phyloP scores from a whole-genome alignment of 1,140 invertebrate species.

The Bemisia tabaci region DNA sequence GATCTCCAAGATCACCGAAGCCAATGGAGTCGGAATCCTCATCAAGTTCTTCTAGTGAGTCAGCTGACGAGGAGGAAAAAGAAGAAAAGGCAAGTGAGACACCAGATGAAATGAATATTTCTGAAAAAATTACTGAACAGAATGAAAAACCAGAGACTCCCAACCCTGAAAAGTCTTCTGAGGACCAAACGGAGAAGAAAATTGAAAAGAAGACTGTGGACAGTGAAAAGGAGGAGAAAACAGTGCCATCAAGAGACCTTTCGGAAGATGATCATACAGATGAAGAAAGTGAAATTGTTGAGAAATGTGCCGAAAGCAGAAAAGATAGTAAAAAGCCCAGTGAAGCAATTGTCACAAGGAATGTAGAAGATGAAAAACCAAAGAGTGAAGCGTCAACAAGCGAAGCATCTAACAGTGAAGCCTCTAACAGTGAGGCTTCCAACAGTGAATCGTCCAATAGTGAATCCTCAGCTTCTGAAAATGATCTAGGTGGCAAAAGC shows the following conservation, averaged over 20 bases:
- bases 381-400: not conserved
- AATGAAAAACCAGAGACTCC: too few species aligned
- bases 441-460: not conserved
- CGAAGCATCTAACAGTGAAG: not conserved
- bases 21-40: too few species aligned
- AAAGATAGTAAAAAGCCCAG: not conserved
- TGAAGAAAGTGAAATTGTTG: not conserved
- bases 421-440: not conserved
- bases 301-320: not conserved
- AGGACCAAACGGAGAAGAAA: slow-evolving; percentile 11
- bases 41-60: too few species aligned
- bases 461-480: not conserved
- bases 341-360: not conserved
- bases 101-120: not conserved
- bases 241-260: not conserved
- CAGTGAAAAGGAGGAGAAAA: slow-evolving; percentile 9
- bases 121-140: slow-evolving; percentile 1
- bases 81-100: not conserved
- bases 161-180: too few species aligned
- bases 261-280: not conserved
- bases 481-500: not conserved
- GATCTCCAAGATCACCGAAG: too few species aligned
- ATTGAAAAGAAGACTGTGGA: not conserved
- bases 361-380: not conserved
- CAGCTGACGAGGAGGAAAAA: too few species aligned